Evolutionary conservation across 2,113 vertebrate species (phyloP).

Genomic region (Dunckerocampus dactyliophorus): DNA sequence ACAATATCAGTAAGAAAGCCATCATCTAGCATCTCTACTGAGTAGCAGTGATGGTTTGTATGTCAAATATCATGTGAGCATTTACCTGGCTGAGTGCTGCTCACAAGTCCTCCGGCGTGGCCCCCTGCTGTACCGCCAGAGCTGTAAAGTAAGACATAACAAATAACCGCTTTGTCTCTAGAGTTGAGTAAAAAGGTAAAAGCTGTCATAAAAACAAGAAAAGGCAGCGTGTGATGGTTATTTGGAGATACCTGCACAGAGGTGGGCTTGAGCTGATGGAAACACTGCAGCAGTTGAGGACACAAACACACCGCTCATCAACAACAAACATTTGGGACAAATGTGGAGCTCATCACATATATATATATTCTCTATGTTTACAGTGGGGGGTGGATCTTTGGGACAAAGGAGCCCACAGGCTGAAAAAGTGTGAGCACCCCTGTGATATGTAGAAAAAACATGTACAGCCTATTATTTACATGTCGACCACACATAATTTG

Average conservation of each 20-base stretch:
- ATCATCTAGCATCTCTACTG: no score
- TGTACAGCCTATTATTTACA: no score
- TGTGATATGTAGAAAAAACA: no score
- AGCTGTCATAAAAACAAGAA: neutral
- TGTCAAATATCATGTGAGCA: neutral
- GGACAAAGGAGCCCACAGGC: no score
- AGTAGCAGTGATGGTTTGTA: no score
- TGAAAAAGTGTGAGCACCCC: no score
- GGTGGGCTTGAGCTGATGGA: constrained; percentile 63
- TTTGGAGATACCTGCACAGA: constrained; percentile 71
- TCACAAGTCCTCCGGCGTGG: neutral
- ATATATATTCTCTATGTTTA: no score
- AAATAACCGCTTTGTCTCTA: no score
- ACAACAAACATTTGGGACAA: constrained; percentile 5
- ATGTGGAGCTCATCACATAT: neutral
- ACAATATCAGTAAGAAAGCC: no score
- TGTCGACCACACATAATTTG: no score
- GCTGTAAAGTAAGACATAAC: constrained; percentile 12
- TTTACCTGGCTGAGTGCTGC: constrained; percentile 20
- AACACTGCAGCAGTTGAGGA: constrained; percentile 50
- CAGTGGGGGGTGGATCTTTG: no score
- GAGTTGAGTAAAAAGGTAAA: neutral
- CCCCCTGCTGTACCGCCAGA: constrained; percentile 10
- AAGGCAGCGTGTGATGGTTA: neutral
- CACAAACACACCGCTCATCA: constrained; percentile 39